Conservation (phyloP, 2,113 vertebrate species). For the Nothoprocta perdicaria region DNA sequence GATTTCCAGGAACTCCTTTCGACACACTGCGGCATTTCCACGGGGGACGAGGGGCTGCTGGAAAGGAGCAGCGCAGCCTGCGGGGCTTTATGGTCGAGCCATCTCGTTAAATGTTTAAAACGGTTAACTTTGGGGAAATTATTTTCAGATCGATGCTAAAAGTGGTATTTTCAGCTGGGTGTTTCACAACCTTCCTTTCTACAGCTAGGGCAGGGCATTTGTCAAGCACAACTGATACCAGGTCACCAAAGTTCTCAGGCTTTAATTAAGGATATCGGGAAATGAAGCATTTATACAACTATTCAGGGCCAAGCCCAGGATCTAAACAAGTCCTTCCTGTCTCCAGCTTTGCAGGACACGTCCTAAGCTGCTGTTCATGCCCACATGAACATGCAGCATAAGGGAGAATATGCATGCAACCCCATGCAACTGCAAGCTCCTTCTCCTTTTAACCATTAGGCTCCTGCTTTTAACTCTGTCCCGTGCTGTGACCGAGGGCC, state of each 20-base stretch:
- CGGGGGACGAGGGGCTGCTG: no score
- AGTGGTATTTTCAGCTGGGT: neutral
- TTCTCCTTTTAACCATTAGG: neutral
- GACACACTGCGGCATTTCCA: conserved; percentile 14
- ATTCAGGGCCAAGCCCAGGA: neutral
- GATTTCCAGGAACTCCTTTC: conserved; percentile 51
- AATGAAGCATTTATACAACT: conserved; percentile 12
- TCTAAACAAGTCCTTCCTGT: conserved; percentile 44
- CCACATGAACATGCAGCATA: no score
- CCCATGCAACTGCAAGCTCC: neutral
- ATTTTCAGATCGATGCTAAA: neutral
- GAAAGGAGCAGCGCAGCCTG: neutral
- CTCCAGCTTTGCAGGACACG: conserved; percentile 23
- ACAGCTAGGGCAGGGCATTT: neutral
- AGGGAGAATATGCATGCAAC: no score
- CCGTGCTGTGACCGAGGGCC: neutral
- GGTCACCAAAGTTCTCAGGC: neutral
- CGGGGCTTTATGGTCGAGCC: neutral
- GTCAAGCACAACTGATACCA: neutral
- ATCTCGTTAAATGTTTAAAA: neutral
- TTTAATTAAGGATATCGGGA: conserved; percentile 15
- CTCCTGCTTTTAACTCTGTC: conserved; percentile 4
- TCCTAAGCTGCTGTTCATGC: conserved; percentile 12
- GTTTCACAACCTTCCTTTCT: neutral
- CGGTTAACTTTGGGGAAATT: neutral